These are phyloP conservation scores for Ochotona curzoniae DNA, from an alignment of 2,113 vertebrate species.

Conservation along the genomic window DNA sequence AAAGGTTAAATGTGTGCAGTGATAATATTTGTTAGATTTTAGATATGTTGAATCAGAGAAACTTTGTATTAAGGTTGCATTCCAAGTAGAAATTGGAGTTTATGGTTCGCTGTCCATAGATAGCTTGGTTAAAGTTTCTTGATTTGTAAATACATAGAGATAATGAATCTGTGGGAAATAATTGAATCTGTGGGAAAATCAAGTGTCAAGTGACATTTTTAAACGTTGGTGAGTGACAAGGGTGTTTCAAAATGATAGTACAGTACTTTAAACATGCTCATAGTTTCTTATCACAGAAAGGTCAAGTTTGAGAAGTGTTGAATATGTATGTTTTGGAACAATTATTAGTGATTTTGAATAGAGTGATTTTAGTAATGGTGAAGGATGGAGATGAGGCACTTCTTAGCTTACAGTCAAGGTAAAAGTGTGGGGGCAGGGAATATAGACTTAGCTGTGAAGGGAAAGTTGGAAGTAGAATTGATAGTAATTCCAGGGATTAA, in stretches of 20 bases:
- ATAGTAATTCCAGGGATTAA: background rate
- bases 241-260: background rate
- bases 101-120: background rate
- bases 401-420: background rate
- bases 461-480: background rate
- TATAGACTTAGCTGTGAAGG: background rate
- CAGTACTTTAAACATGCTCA: background rate
- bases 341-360: background rate
- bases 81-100: background rate
- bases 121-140: background rate
- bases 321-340: background rate
- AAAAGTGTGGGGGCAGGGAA: background rate
- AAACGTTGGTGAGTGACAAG: background rate
- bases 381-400: background rate
- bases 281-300: background rate
- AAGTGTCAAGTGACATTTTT: background rate
- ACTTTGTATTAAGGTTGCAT: background rate
- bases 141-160: background rate
- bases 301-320: background rate
- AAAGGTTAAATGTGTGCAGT: background rate
- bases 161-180: background rate
- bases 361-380: background rate
- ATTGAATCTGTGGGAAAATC: conserved; percentile 18
- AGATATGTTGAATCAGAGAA: background rate
- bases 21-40: background rate